Percentiles rank a stretch among this genome's conserved stretches.
Conservation (phyloP, 2,113 vertebrate genomes). For the Carlito syrichta region DNA sequence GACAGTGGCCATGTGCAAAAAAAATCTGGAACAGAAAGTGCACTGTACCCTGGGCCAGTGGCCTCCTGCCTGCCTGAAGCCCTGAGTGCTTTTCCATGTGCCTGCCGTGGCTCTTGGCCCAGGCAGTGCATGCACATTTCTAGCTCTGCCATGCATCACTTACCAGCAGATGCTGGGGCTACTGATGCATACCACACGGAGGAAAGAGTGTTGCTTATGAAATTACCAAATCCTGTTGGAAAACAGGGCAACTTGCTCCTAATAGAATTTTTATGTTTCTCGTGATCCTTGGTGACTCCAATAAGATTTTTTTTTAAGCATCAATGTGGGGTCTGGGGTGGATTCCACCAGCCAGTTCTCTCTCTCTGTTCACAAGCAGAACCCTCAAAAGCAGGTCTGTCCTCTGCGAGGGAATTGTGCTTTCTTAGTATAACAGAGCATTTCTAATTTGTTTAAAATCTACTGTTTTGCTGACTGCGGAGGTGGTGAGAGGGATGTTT, state of each 20-base stretch:
- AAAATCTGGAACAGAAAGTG: not conserved
- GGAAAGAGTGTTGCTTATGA: not conserved
- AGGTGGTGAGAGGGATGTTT: not conserved
- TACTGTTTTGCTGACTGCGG: not conserved
- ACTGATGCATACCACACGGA: not conserved
- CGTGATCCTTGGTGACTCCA: not conserved
- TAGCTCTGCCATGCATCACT: not conserved
- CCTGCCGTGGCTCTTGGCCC: not conserved
- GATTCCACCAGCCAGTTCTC: not conserved
- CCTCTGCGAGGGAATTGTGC: not conserved
- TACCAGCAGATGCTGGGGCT: not conserved
- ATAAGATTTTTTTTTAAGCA: not conserved
- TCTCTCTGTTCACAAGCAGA: not conserved
- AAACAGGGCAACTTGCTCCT: conserved; percentile 11
- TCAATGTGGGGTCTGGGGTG: not conserved
- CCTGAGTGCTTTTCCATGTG: not conserved
- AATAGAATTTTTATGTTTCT: conserved; percentile 40
- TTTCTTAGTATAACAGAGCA: not conserved
- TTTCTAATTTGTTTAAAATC: conserved; percentile 38
- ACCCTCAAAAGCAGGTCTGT: not conserved
- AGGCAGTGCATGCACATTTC: not conserved
- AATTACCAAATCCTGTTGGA: conserved; percentile 27
- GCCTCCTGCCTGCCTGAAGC: not conserved
- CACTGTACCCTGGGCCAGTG: rapidly evolving
- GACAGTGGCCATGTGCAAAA: not conserved